Evolutionary conservation across 2,888 invertebrate genomes (phyloP), one percentile per base, ranked within the genome.

Genomic region (Terebella lapidaria): DNA sequence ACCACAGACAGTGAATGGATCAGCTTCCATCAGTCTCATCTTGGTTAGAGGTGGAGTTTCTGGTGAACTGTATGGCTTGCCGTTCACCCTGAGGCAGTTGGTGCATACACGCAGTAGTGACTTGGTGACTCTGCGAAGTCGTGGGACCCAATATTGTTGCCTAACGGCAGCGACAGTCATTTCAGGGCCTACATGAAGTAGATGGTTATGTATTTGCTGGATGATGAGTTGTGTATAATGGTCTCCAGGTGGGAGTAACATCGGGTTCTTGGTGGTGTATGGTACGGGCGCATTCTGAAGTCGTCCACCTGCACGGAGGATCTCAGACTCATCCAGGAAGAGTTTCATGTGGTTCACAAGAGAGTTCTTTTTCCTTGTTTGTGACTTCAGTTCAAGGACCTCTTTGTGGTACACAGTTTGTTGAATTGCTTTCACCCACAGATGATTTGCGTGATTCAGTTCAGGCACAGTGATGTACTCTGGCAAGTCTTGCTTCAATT

Each of bases 1-100:
- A 3, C 76, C 80, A 49, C n/a, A 55, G 4, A 24, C 27, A 10
- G 54, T 54, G 29, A 54, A 54, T 25, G 54, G 27, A 15, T 15
- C 18, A 5, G n/a, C 15, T 49, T 49, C 24, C 24, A n/a, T 10
- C 27, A 25, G 27, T 5, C 54, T 5, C 4, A 18, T 18, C 18
- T 18, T 4, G 15, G 28, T 22, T 26, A 28, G 29, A 26, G 54
- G 22, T 15, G 54, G 29, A 10, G 26, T 54, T 10, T 15, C 26
- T 5, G 27, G 54, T 20, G 20, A 26, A 10, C 18, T 10, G 22
- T 25, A 25, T 10, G 54, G 54, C 18, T 18, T 10, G 22, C 15
- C 29, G 4, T 5, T 20, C 10, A 29, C 54, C 22, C 22, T 49
- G n/a, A 49, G 49, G 22, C 49, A 49, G 18, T 15, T 49, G 24